Evolutionary conservation across 92 coral and sea anemone genomes (phyloP).

Genomic region (Nematostella vectensis): DNA sequence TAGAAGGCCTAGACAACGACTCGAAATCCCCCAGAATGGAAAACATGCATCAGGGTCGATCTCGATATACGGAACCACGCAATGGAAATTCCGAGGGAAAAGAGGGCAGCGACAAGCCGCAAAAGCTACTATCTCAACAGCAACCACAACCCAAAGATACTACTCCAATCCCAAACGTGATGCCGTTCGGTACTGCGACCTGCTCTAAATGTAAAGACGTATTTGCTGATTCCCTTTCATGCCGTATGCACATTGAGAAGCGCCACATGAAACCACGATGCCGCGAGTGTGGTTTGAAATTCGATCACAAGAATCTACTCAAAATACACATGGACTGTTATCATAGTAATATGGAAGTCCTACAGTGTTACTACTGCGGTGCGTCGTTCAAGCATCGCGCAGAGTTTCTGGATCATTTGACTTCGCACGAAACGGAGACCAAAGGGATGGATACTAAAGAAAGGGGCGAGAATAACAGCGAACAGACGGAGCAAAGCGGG

Average conservation of each 20-base stretch:
- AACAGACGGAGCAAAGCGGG: conserved; percentile 15
- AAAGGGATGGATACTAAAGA: conserved; percentile 18
- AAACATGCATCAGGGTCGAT: neutral
- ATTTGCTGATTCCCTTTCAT: conserved; percentile 52
- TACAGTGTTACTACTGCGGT: conserved; percentile 77
- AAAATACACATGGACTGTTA: conserved; percentile 80
- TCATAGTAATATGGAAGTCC: conserved; percentile 60
- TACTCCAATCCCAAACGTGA: neutral
- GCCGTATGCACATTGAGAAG: conserved; percentile 54
- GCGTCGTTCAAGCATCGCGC: conserved; percentile 65
- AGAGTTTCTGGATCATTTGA: conserved; percentile 70
- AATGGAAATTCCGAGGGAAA: neutral
- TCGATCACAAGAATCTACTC: conserved; percentile 77
- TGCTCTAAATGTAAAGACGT: conserved; percentile 57
- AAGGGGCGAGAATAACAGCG: conserved; percentile 14
- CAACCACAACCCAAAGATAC: neutral
- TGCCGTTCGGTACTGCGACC: conserved; percentile 33
- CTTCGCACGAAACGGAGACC: conserved; percentile 59
- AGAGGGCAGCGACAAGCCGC: neutral
- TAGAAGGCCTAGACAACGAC: conserved; percentile 8
- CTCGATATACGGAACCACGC: neutral
- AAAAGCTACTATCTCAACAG: neutral
- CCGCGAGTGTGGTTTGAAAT: conserved; percentile 67
- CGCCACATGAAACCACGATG: conserved; percentile 75
- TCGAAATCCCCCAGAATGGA: neutral